Base-by-base conservation (phyloP, 2,113 vertebrate species). In the Illadopsis cleaveri region DNA sequence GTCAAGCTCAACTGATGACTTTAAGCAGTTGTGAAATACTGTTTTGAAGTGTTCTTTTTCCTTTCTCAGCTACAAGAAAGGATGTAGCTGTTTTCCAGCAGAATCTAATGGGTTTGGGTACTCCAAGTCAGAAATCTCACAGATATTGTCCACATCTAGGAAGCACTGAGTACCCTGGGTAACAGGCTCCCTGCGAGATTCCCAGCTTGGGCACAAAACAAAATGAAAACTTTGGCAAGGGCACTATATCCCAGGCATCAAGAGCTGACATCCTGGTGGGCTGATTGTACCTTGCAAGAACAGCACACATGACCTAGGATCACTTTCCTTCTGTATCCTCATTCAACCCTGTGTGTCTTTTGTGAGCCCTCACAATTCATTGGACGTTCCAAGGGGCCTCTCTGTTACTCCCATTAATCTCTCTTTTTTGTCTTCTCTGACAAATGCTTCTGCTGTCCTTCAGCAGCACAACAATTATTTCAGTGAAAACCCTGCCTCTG, bases 271-370 rank as follows among this genome's bases (percentile, higher is more conserved):
- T 88, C 84, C 75, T 65, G 66, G 60, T 93, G 80, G 73, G 48
- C 61, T 53, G 65, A 82, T 31, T 86, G 77, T 70, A 91, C 75
- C 76, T 90, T 57, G 35, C 68, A 83, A 72, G 64, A 82, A 11
- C 58, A 80, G 42, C 40, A 65, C 58, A 82, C 47, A 40, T 70
- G 71, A 77, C 76, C 83, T 65, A 30, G 51, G 86, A 81, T 86
- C 78, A 22, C 54, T 80, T 94, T 90, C 68, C 90, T 88, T 92
- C 82, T 47, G 82, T 57, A 83, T 78, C 89, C 89, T 92, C 64
- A 89, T 86, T 95, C 90, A 94, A 62, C 60, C 64, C 75, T 66
- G 33, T 0, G 0, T 16, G 40, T 60, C 87, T 85, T 96, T 96
- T 90, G 89, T 81, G 82, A 89, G n/a, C 79, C 76, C 70, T 90